phyloP scores from a whole-genome alignment of 2,797 vertebrate species.

The Lutra lutra region DNA sequence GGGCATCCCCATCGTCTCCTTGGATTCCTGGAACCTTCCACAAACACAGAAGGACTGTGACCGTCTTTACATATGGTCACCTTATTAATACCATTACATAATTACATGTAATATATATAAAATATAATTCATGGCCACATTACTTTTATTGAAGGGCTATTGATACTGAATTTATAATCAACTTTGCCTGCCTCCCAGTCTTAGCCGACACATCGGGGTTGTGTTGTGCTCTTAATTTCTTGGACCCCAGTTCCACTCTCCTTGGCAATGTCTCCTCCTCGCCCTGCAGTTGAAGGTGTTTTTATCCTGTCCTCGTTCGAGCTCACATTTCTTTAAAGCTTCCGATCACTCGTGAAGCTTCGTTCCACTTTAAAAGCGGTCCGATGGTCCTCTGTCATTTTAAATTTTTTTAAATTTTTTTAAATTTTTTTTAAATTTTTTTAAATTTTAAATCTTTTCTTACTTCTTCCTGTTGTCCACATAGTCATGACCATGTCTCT shows the following conservation, averaged over 20 bases:
- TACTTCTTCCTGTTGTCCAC: neutral
- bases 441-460: neutral
- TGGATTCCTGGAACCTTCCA: neutral
- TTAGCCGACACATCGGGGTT: neutral
- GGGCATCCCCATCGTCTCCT: neutral
- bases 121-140: neutral
- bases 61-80: neutral
- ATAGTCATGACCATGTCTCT: neutral
- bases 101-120: too few relatives aligned
- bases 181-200: too few relatives aligned
- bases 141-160: neutral
- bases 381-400: neutral
- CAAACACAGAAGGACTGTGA: accelerated
- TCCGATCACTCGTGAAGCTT: neutral
- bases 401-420: too few relatives aligned
- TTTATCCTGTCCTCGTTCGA: neutral
- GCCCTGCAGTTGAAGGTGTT: neutral
- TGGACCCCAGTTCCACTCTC: neutral
- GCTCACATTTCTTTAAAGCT: neutral
- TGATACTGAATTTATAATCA: neutral
- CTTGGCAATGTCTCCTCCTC: neutral
- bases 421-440: too few relatives aligned
- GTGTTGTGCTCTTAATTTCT: neutral
- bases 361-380: neutral
- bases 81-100: neutral